Percentiles rank a stretch among this genome's conserved stretches.
These are phyloP conservation scores for Cacatua alba DNA, from an alignment of 2,113 vertebrate species.

Conservation along the genomic window DNA sequence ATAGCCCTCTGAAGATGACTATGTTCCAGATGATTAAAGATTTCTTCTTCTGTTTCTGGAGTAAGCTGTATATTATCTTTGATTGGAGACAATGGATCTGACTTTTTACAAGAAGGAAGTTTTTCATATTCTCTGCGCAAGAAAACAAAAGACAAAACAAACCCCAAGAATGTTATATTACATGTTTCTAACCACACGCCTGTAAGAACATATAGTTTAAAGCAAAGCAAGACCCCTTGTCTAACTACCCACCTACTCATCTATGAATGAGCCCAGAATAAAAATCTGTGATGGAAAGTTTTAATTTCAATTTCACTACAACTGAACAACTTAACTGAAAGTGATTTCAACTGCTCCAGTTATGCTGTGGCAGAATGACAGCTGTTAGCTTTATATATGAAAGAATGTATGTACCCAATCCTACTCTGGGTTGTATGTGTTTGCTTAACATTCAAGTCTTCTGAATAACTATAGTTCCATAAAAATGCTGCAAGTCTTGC, in stretches of 20 bases:
- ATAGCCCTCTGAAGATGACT: constrained; percentile 71
- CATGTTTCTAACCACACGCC: background rate
- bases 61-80: constrained; percentile 81
- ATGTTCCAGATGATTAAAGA: constrained; percentile 61
- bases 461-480: background rate
- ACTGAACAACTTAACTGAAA: background rate
- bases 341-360: background rate
- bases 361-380: background rate
- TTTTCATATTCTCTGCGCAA: constrained; percentile 80
- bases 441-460: background rate
- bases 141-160: background rate
- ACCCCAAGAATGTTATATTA: background rate
- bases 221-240: background rate
- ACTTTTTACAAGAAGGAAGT: constrained; percentile 74
- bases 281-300: background rate
- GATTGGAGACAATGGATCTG: constrained; percentile 82
- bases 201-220: background rate
- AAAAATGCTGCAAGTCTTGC: background rate
- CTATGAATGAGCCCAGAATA: background rate
- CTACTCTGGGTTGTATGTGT: background rate
- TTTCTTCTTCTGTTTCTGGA: constrained; percentile 74
- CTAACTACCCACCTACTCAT: background rate
- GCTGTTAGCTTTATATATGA: background rate
- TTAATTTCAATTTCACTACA: background rate
- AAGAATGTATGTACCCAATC: background rate